Evolutionary conservation across 2,113 vertebrate species (phyloP).

Genomic region (Paracanthobrama guichenoti): DNA sequence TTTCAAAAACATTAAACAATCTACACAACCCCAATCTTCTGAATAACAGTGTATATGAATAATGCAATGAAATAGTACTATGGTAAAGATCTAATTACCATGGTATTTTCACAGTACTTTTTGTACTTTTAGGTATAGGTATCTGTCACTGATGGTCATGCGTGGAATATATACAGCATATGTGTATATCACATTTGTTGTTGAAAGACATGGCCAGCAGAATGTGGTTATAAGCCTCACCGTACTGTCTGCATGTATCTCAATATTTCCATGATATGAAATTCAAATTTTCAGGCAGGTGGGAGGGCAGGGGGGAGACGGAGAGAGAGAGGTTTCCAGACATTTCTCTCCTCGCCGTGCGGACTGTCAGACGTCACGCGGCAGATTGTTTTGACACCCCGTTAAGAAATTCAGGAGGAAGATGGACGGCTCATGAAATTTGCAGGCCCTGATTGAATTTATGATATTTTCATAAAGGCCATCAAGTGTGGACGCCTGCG

Average conservation of each 20-base stretch:
- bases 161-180: not conserved
- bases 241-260: conserved; percentile 48
- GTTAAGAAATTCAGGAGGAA: conserved; percentile 85
- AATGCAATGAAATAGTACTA: not conserved
- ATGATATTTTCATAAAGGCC: conserved; percentile 86
- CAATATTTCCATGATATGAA: conserved; percentile 59
- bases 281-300: conserved; percentile 56
- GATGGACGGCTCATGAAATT: conserved; percentile 89
- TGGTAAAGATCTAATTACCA: not conserved
- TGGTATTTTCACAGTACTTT: not conserved
- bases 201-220: not conserved
- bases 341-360: conserved; percentile 39
- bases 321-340: conserved; percentile 34
- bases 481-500: conserved; percentile 81
- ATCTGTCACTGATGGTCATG: not conserved
- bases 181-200: not conserved
- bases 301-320: conserved; percentile 21
- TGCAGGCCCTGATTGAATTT: conserved; percentile 91
- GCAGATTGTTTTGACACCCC: conserved; percentile 89
- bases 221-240: conserved; percentile 5
- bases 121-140: not conserved
- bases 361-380: conserved; percentile 68
- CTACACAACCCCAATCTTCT: too few species aligned
- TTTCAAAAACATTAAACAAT: too few species aligned
- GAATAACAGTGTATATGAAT: not conserved